Percentiles rank a stretch among this genome's conserved stretches.
Conservation (phyloP, 1,140 invertebrate genomes). For the Drosophila truncata region DNA sequence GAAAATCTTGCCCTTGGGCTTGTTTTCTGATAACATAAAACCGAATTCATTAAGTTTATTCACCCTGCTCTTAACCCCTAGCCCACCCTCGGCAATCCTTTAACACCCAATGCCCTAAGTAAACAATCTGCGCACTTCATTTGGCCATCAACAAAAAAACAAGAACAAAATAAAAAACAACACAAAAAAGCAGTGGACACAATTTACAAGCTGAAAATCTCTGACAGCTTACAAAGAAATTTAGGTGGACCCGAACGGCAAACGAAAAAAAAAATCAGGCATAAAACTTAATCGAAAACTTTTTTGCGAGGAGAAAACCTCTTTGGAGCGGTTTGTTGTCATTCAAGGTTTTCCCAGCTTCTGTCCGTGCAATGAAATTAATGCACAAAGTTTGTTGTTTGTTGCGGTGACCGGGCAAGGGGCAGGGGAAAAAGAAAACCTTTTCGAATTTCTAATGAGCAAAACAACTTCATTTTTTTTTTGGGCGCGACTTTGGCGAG, state of each 20-base stretch:
- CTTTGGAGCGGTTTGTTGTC: conserved; percentile 58
- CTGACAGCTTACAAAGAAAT: conserved; percentile 64
- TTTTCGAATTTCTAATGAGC: conserved; percentile 77
- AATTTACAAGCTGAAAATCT: conserved; percentile 65
- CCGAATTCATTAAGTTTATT: conserved; percentile 28
- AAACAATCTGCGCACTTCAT: conserved; percentile 79
- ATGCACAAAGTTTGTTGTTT: conserved; percentile 77
- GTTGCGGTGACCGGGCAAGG: conserved; percentile 29
- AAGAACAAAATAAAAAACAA: neutral
- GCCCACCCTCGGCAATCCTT: conserved; percentile 38
- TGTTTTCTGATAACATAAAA: conserved; percentile 28
- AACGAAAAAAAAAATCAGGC: conserved; percentile 22
- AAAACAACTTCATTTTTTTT: conserved; percentile 54
- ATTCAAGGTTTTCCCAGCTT: conserved; percentile 54
- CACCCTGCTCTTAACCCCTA: conserved; percentile 27
- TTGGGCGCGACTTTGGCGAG: conserved; percentile 28
- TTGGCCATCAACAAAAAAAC: conserved; percentile 36
- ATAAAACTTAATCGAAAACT: conserved; percentile 80
- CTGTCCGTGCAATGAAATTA: conserved; percentile 80
- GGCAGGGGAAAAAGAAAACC: conserved; percentile 27
- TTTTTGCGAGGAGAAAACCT: conserved; percentile 47
- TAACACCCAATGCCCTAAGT: conserved; percentile 54
- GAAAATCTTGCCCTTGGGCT: neutral
- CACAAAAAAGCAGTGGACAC: conserved; percentile 3
- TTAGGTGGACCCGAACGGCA: conserved; percentile 48